Base-by-base conservation (phyloP, 2,888 invertebrate genomes). In the Girardia tigrina region DNA sequence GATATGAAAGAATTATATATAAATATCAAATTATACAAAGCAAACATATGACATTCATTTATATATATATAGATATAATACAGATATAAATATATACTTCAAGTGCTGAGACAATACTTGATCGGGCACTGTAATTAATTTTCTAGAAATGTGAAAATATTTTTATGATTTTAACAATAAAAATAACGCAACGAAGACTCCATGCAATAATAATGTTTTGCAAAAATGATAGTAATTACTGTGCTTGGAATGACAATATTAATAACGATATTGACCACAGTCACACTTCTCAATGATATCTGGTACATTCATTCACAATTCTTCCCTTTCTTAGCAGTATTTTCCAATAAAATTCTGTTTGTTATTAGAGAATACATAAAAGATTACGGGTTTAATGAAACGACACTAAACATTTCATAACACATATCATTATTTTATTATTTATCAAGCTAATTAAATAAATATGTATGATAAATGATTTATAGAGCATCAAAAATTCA, bases 121-220 rank as follows among this genome's bases (percentile, higher is more conserved):
- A 56, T 56, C 56, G 4, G 56, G 56, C 56, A n/a, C 56, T 56
- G 56, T 56, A 56, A 56, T 56, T 56, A 56, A 56, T 23, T 56
- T 56, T 56, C 56, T 56, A 56, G 20, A 56, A 56, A 56, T 56
- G 23, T 56, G 56, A 56, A 23, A 56, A 56, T 20, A 56, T 56
- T 20, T 56, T 20, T 56, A n/a, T 4, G 56, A 20, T n/a, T 56
- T 56, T 56, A 4, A 36, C 8, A 36, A 56, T 56, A 56, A 12
- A 12, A 56, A 56, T n/a, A 56, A 20, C n/a, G 56, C 23, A 23
- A 56, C 23, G 56, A 56, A n/a, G n/a, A 56, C n/a, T 36, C 4
- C 56, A 56, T 56, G 56, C 56, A 56, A 56, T 56, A 20, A 56
- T 56, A 4, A 56, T 8, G 8, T 23, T n/a, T n/a, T n/a, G n/a